phyloP scores from a whole-genome alignment of 2,888 invertebrate genomes.

The Odontothrips loti region DNA sequence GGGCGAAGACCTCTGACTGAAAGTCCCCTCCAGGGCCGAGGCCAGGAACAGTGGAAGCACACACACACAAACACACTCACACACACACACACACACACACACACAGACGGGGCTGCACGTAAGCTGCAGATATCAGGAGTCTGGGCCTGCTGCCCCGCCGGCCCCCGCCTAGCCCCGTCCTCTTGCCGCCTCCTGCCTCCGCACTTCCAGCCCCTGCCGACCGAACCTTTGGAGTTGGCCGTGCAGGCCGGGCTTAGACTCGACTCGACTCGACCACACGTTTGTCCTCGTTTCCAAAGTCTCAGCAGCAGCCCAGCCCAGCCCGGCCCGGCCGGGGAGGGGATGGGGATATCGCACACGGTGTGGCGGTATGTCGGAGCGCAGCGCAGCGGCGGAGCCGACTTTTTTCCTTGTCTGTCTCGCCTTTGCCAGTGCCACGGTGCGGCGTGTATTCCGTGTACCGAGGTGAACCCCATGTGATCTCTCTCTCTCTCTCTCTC shows the following conservation, averaged over 20 bases:
- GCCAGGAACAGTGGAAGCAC: not conserved
- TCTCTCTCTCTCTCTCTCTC: no score
- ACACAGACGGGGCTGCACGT: not conserved
- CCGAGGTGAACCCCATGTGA: no score
- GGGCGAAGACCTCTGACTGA: no score
- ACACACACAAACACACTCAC: not conserved
- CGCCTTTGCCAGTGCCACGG: no score
- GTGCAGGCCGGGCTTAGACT: conserved; percentile 8
- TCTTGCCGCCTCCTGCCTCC: not conserved
- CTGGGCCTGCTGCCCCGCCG: not conserved
- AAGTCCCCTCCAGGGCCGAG: no score
- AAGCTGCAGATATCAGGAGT: not conserved
- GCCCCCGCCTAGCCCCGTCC: not conserved
- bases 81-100: not conserved
- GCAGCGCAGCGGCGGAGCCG: no score
- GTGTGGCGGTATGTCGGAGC: not conserved
- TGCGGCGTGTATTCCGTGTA: no score
- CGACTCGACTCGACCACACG: not conserved
- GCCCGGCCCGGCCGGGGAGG: no score
- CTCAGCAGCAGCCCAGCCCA: not conserved
- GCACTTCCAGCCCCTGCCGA: not conserved
- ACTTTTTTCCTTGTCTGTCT: no score
- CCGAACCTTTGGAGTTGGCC: not conserved
- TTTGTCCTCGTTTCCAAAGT: conserved; percentile 9
- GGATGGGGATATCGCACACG: not conserved